These are phyloP conservation scores for Psittacara wagleri DNA, from an alignment of 2,113 vertebrate species.

Conservation along the genomic window DNA sequence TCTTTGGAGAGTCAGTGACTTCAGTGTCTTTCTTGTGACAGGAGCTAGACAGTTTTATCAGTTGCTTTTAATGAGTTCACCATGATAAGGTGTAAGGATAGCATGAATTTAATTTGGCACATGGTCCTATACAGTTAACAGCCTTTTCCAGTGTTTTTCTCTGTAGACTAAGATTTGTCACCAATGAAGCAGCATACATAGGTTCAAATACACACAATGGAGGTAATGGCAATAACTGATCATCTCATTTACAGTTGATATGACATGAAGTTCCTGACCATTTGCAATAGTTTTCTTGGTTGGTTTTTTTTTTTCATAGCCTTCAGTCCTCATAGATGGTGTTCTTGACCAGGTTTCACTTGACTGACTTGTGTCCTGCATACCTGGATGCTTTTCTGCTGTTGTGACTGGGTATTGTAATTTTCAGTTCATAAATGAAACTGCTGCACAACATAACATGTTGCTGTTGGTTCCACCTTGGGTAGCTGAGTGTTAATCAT, in stretches of 20 bases:
- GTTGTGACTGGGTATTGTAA: neutral
- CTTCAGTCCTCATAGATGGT: neutral
- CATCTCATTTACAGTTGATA: neutral
- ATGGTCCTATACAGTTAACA: neutral
- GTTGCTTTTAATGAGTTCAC: conserved; percentile 36
- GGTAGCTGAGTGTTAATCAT: neutral
- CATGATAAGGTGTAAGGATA: neutral
- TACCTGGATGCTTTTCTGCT: neutral
- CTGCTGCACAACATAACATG: neutral
- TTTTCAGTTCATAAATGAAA: conserved; percentile 13
- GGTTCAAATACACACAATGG: neutral
- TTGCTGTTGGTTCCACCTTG: neutral
- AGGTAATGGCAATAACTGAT: neutral
- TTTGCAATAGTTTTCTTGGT: neutral
- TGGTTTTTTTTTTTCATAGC: neutral
- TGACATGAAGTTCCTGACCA: neutral
- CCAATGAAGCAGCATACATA: neutral
- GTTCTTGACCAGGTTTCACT: neutral
- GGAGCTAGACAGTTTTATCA: conserved; percentile 26
- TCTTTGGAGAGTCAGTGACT: conserved; percentile 25
- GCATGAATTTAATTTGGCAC: neutral
- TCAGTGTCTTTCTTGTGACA: conserved; percentile 18
- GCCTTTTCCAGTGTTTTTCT: neutral
- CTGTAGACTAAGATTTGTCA: neutral
- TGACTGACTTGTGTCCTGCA: neutral